Conservation (phyloP, 1,140 invertebrate genomes). For the Metopolophium dirhodum region DNA sequence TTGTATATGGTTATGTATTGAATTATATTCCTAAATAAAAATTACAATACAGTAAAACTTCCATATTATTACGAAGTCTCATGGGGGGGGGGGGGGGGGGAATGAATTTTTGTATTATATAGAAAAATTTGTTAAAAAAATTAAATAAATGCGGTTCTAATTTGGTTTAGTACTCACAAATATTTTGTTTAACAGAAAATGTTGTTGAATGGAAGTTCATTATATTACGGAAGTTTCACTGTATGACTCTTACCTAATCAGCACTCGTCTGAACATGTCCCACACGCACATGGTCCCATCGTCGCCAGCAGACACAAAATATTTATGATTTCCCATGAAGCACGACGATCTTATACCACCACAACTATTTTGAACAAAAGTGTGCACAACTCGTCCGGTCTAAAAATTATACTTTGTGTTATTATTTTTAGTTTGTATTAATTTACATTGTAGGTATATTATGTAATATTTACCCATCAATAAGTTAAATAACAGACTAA, state of each 20-base stretch:
- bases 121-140: too few species aligned
- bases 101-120: too few species aligned
- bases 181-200: too few species aligned
- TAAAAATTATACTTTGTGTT: conserved; percentile 60
- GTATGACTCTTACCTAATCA: conserved; percentile 67
- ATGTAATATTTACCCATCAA: not conserved
- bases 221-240: too few species aligned
- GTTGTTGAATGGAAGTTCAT: too few species aligned
- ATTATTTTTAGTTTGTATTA: not conserved
- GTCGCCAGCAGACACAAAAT: conserved; percentile 75
- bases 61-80: too few species aligned
- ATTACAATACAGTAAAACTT: too few species aligned
- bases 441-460: not conserved
- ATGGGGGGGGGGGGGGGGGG: rapidly evolving
- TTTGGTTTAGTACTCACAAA: too few species aligned
- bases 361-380: conserved; percentile 66
- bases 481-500: not conserved
- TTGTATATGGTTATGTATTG: too few species aligned
- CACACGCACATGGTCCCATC: conserved; percentile 77
- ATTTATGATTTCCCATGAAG: conserved; percentile 71
- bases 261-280: conserved; percentile 71
- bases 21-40: too few species aligned
- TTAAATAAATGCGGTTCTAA: too few species aligned
- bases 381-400: conserved; percentile 65
- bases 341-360: conserved; percentile 67